These are phyloP conservation scores for Cisticola juncidis DNA, from an alignment of 2,113 vertebrate species.

Conservation along the genomic window DNA sequence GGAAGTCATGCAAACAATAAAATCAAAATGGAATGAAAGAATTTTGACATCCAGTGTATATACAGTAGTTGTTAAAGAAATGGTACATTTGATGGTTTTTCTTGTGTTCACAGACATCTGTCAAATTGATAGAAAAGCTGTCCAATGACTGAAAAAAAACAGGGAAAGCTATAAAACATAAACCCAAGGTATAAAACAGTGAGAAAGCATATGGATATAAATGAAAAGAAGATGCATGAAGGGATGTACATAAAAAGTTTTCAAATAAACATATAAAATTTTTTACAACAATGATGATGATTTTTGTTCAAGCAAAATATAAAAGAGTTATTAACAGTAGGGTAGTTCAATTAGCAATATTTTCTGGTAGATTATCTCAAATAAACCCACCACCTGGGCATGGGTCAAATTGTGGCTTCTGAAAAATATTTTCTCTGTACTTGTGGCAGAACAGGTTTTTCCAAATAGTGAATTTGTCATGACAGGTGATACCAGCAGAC, in stretches of 20 bases:
- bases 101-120: background rate
- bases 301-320: background rate
- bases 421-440: background rate
- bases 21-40: background rate
- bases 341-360: background rate
- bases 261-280: background rate
- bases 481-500: background rate
- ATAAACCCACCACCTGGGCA: background rate
- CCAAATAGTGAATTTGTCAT: background rate
- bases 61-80: background rate
- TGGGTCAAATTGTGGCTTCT: background rate
- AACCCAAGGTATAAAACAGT: background rate
- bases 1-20: background rate
- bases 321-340: background rate
- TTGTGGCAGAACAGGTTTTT: background rate
- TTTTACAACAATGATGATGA: background rate
- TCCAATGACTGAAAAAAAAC: background rate
- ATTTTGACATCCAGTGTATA: background rate
- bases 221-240: background rate
- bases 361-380: background rate
- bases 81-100: background rate
- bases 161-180: background rate
- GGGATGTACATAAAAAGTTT: background rate
- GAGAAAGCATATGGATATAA: accelerated
- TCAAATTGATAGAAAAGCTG: background rate